Evolutionary conservation across 2,888 invertebrate species (phyloP), one percentile per base, ranked within the genome.

Genomic region (Scelioninae gen. 1): DNA sequence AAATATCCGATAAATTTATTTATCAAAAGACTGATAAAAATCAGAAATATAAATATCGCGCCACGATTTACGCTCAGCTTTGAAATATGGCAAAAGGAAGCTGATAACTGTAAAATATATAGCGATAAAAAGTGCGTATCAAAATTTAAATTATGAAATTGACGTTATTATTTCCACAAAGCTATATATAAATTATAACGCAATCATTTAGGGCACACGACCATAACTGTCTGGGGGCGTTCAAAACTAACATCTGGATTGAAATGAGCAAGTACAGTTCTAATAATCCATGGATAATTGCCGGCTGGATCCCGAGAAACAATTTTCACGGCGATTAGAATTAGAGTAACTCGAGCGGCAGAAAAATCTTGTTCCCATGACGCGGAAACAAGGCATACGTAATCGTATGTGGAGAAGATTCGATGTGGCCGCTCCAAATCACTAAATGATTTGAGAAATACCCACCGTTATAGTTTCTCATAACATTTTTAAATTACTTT

Each of bases 291-390:
- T 90, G 86, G 78, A 88, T 83, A 90, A 92, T 90, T 86, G 78
- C 58, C 62, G 68, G 69, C 63, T 47, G 75, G 66, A 79, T 51
- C 75, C 76, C 72, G 85, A 83, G 84, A 88, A 88, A 88, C 90
- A 88, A 90, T 92, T 92, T 92, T 92, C 90, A 92, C 89, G 92
- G 89, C 81, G 89, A 92, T 92, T 90, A 89, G 88, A 92, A 92
- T 90, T 89, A 89, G 89, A 88, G 86, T 90, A 88, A 85, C 60
- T 80, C 79, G 69, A 60, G 45, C 65, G 78, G 40, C 45, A 53
- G 51, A 40, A 66, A 75, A 76, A 74, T 84, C 63, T 62, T 76
- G 89, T 90, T 92, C 92, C 92, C 92, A 92, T 91, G 92, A 90
- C 89, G 87, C 78, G 82, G 87, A 88, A 90, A 90, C 88, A 87